Conservation (phyloP, 2,888 invertebrate genomes). For the Athetis lepigone region DNA sequence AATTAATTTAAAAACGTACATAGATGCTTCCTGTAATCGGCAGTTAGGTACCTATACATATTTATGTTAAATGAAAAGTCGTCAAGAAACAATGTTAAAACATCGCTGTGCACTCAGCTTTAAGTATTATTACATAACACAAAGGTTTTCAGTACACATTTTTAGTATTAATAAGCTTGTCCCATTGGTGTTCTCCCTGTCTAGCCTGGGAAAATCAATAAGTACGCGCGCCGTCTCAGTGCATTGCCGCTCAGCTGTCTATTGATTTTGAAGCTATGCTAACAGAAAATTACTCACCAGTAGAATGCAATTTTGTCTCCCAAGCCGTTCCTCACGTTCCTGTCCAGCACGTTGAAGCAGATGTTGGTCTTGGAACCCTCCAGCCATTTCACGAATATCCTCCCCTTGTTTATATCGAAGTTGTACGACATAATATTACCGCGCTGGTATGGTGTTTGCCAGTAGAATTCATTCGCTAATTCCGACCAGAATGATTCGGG, state of each 20-base stretch:
- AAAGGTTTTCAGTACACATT: slow-evolving; percentile 19
- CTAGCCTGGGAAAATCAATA: slow-evolving; percentile 81
- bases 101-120: slow-evolving; percentile 48
- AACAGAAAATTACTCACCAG: slow-evolving; percentile 93
- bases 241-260: slow-evolving; percentile 82
- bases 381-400: slow-evolving; percentile 98
- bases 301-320: slow-evolving; percentile 98
- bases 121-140: slow-evolving; percentile 56
- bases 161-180: slow-evolving; percentile 34
- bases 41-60: not conserved
- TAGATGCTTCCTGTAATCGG: not conserved
- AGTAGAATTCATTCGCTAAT: slow-evolving; percentile 97
- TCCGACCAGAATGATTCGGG: slow-evolving; percentile 98
- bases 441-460: slow-evolving; percentile 94
- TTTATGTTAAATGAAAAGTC: not conserved
- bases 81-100: slow-evolving; percentile 2
- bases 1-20: not conserved
- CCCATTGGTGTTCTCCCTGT: slow-evolving; percentile 27
- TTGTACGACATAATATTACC: slow-evolving; percentile 97
- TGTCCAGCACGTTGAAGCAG: slow-evolving; percentile 98
- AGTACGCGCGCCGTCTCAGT: slow-evolving; percentile 83
- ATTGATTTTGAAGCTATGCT: slow-evolving; percentile 75
- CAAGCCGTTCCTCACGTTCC: slow-evolving; percentile 96
- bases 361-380: slow-evolving; percentile 98
- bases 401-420: slow-evolving; percentile 97